Evolutionary conservation across 2,113 vertebrate genomes (phyloP), one percentile per base, ranked within the genome.

Genomic region (Muntiacus muntjak): DNA sequence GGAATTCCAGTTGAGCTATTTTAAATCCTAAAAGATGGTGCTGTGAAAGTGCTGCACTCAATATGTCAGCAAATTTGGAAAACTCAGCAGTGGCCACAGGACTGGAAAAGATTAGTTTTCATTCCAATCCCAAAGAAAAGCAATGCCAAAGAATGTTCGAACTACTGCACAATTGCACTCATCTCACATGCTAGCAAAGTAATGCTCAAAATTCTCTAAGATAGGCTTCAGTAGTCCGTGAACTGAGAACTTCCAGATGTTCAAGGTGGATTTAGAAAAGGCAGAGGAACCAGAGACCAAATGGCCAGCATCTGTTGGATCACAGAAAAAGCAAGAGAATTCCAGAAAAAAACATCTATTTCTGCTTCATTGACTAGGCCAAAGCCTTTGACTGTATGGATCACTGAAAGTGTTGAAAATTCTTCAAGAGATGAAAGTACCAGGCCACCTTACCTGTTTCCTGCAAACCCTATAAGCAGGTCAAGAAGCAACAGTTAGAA

Each of bases 151-250:
- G n/a, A 40, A 40, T 71, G n/a, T 3, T 40, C 19, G 40, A 3
- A 12, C 67, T 71, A 40, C 5, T 11, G 5, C 67, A 71, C n/a
- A 40, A 12, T 40, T 23, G 19, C n/a, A 71, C 21, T 71, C 10
- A 40, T 71, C n/a, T 71, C 67, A 71, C 19, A 71, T 40, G n/a
- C 19, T 71, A 71, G n/a, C 67, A 71, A 23, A 40, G 67, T 71
- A 40, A 71, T 6, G 19, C n/a, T 23, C n/a, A 40, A 71, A 71
- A 40, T 40, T 71, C 67, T 71, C n/a, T 12, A 71, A 71, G 67
- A 6, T 3, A 71, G 19, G 17, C n/a, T 71, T 40, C 19, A 71
- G 3, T 5, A 40, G 5, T 71, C 23, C 4, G 0, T 71, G n/a
- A 71, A 71, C 19, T 71, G 67, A 71, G 19, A 40, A 40, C 19